Percentiles rank a stretch among this genome's conserved stretches.
These are phyloP conservation scores for Nasonia oneida DNA, from an alignment of 2,888 invertebrate genomes.

Conservation along the genomic window DNA sequence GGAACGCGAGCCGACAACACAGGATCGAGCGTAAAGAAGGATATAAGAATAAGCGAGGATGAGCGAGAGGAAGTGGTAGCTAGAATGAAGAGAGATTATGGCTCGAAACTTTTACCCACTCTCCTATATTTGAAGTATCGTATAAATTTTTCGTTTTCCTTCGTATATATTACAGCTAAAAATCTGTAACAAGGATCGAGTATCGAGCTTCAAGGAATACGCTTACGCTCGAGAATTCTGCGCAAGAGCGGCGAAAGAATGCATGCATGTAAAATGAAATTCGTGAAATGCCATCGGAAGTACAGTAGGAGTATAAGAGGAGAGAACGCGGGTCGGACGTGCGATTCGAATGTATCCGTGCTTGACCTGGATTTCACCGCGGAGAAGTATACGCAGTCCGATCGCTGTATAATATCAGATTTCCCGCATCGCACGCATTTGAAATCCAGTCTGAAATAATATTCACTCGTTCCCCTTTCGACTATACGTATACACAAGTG, in stretches of 20 bases:
- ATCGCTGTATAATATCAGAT: background rate
- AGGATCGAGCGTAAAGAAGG: background rate
- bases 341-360: background rate
- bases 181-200: too few species aligned
- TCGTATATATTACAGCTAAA: too few species aligned
- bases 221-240: too few species aligned
- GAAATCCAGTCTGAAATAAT: background rate
- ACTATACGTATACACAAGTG: too few species aligned
- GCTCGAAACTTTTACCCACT: too few species aligned
- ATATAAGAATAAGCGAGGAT: too few species aligned
- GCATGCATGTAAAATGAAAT: conserved; percentile 5
- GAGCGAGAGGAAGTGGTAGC: too few species aligned
- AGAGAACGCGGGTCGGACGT: background rate
- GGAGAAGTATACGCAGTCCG: background rate
- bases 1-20: background rate
- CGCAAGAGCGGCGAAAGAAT: background rate
- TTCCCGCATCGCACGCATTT: background rate
- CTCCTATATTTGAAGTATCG: too few species aligned
- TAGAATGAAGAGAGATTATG: too few species aligned
- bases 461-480: too few species aligned
- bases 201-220: too few species aligned
- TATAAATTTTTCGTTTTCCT: too few species aligned
- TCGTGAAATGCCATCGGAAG: background rate
- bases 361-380: conserved; percentile 2
- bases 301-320: background rate